Base-by-base conservation (phyloP, 2,888 invertebrate species). In the Beris morrisii region DNA sequence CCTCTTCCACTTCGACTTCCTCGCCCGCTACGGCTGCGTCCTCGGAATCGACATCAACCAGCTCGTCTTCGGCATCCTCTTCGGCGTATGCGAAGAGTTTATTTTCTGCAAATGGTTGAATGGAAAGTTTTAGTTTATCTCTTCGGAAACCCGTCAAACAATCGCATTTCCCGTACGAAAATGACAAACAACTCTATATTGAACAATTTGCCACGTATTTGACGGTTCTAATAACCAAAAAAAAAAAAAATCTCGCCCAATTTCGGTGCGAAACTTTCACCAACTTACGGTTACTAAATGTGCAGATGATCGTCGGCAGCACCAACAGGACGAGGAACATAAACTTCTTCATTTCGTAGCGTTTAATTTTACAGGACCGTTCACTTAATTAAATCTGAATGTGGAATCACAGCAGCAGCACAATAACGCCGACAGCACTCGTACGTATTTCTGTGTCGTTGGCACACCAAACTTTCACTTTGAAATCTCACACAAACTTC, bases 251-350 rank as follows among this genome's bases (percentile, higher is more conserved):
- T 54, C 50, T 9, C 11, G 13, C 38, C 55, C 55, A 15, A 12
- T n/a, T 22, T 48, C 52, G 57, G 30, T 55, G 13, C 4, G 57
- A 64, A 73, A 70, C 69, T 74, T 74, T 71, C 70, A 71, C 67
- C 68, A 67, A 85, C 88, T 90, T 85, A 92, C 92, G 88, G 80
- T 83, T 84, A 79, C 87, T 86, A 71, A 88, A 84, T 72, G 88
- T 87, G 72, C 89, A 85, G 72, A 91, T 84, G 54, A 89, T 84
- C 43, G 89, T 87, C 73, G 91, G 91, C 70, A 92, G 81, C 73
- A 89, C 86, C 74, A 92, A 75, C 65, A 91, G 76, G 70, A 85
- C 76, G 57, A 88, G 78, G 74, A 91, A 79, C 78, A 87, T 84
- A 74, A 89, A 82, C 74, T 86, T 83, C 82, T 86, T 90, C 91